Conservation (phyloP, 2,888 invertebrate genomes). For the Ischnus inquisitorius region DNA sequence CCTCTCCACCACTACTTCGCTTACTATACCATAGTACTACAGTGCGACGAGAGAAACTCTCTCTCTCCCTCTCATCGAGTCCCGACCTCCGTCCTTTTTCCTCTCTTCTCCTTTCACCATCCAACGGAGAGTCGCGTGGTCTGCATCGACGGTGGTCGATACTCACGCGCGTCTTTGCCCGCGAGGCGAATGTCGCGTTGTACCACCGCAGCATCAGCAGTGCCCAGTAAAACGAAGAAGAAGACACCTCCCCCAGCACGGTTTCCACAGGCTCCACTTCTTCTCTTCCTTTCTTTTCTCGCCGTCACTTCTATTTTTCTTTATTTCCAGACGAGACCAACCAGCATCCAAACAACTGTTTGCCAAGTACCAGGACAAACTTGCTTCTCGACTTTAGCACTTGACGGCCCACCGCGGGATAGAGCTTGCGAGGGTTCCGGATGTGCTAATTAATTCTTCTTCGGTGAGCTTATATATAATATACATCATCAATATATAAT, state of each 20-base stretch:
- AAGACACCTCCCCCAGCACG: slow-evolving; percentile 1
- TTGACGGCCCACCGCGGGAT: background rate
- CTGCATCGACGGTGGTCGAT: slow-evolving; percentile 64
- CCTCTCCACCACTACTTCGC: slow-evolving; percentile 65
- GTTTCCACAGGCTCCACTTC: slow-evolving; percentile 20
- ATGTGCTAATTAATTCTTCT: slow-evolving; percentile 8
- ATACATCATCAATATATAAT: background rate
- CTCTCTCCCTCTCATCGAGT: background rate
- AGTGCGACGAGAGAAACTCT: slow-evolving; percentile 27
- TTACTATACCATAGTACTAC: slow-evolving; percentile 35
- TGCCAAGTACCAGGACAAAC: slow-evolving; percentile 32
- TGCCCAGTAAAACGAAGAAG: background rate
- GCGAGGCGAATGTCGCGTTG: slow-evolving; percentile 37
- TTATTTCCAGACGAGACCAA: background rate
- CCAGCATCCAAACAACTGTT: slow-evolving; percentile 33
- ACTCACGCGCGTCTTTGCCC: slow-evolving; percentile 49
- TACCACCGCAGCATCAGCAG: slow-evolving; percentile 32
- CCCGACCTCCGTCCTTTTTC: background rate
- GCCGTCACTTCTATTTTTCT: slow-evolving; percentile 29
- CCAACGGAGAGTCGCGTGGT: slow-evolving; percentile 59
- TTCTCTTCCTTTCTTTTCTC: background rate
- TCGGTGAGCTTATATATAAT: background rate
- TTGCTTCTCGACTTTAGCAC: slow-evolving; percentile 24
- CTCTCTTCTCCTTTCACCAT: slow-evolving; percentile 38
- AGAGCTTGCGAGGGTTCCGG: background rate